Evolutionary conservation across 2,888 invertebrate genomes (phyloP).

Genomic region (Cyclophora punctaria): DNA sequence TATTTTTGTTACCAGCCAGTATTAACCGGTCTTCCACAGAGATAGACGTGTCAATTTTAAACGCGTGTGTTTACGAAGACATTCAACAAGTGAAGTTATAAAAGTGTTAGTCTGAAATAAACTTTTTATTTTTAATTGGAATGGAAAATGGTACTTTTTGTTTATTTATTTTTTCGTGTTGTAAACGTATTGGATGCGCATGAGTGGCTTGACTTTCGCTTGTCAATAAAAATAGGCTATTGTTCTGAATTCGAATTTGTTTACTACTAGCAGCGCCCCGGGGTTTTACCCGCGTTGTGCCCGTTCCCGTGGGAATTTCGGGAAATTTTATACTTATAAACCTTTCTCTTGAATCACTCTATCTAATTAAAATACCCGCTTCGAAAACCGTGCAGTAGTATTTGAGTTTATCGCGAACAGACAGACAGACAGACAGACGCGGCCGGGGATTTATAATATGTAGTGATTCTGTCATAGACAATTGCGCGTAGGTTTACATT

Average conservation of each 20-base stretch:
- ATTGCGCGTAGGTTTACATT: too few relatives aligned
- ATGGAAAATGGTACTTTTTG: constrained; percentile 20
- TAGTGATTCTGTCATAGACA: not conserved
- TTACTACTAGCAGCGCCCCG: too few relatives aligned
- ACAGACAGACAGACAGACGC: too few relatives aligned
- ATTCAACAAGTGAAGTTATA: constrained; percentile 6
- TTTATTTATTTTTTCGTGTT: constrained; percentile 15
- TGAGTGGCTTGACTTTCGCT: constrained; percentile 60
- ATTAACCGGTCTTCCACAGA: constrained; percentile 44
- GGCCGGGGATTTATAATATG: not conserved
- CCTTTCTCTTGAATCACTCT: too few relatives aligned
- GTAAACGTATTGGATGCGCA: constrained; percentile 47
- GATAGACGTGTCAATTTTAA: constrained; percentile 38
- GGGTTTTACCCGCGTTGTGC: too few relatives aligned
- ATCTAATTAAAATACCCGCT: too few relatives aligned
- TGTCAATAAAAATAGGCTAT: constrained; percentile 20
- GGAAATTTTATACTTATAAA: too few relatives aligned
- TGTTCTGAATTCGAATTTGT: constrained; percentile 8
- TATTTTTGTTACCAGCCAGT: constrained; percentile 39
- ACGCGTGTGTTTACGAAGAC: constrained; percentile 37
- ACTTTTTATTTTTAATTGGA: constrained; percentile 17
- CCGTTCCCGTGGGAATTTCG: too few relatives aligned
- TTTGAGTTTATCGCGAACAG: too few relatives aligned
- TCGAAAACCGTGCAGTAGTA: too few relatives aligned
- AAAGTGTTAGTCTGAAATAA: constrained; percentile 1